Evolutionary conservation across 2,888 invertebrate genomes (phyloP).

Genomic region (Cantharis flavilabris): DNA sequence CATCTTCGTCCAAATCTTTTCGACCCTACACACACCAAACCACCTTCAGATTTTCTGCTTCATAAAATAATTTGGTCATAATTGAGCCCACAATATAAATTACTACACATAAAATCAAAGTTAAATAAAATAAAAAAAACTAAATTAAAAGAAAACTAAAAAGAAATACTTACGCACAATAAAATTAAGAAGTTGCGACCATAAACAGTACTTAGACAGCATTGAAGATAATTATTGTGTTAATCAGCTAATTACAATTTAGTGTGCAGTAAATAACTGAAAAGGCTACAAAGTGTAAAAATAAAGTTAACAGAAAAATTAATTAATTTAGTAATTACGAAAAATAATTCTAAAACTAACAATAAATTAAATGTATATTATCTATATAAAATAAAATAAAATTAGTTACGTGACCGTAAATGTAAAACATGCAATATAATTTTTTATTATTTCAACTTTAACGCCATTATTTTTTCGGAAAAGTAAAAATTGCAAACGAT

Average conservation of each 20-base stretch:
- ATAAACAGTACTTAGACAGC: constrained; percentile 22
- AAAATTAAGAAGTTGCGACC: constrained; percentile 32
- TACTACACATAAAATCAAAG: not conserved
- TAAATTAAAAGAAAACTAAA: constrained; percentile 18
- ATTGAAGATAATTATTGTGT: constrained; percentile 36
- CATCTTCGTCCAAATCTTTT: constrained; percentile 60
- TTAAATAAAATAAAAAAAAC: not conserved
- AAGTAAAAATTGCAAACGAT: not conserved
- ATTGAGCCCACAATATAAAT: not conserved
- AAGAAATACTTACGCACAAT: constrained; percentile 28
- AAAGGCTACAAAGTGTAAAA: constrained; percentile 16
- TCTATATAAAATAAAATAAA: not conserved
- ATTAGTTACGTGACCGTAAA: not conserved
- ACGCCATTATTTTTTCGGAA: not conserved
- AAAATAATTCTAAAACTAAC: not conserved
- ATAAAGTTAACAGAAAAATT: constrained; percentile 2
- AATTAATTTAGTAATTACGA: not conserved
- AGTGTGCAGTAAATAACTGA: constrained; percentile 36
- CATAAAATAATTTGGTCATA: constrained; percentile 3
- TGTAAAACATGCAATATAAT: not conserved
- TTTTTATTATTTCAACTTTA: not conserved
- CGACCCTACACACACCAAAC: constrained; percentile 58
- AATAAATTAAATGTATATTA: not conserved
- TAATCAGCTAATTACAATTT: constrained; percentile 39
- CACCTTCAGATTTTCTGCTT: constrained; percentile 45